Evolutionary conservation across 2,888 invertebrate genomes (phyloP).

Genomic region (Rhingia rostrata): DNA sequence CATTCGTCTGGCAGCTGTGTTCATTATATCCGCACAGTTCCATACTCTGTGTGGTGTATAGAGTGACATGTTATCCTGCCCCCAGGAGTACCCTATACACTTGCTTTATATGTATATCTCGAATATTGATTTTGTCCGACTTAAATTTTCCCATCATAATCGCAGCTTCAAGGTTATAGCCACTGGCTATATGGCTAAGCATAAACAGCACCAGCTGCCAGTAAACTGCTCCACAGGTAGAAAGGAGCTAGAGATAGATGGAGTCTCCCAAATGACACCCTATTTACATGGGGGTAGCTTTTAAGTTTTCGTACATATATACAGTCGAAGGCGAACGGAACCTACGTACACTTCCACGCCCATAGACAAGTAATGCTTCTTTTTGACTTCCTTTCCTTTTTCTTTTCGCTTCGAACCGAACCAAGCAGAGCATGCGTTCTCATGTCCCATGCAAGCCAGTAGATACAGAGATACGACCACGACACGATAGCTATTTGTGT

Average conservation of each 20-base stretch:
- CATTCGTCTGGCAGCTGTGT: constrained; percentile 62
- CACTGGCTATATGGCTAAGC: constrained; percentile 10
- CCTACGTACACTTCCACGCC: constrained; percentile 73
- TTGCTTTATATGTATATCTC: constrained; percentile 40
- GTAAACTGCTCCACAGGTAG: constrained; percentile 67
- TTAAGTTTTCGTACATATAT: neutral
- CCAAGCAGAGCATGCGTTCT: constrained; percentile 69
- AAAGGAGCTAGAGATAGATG: constrained; percentile 66
- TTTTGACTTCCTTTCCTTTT: constrained; percentile 52
- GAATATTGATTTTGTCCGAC: constrained; percentile 70
- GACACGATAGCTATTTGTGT: constrained; percentile 28
- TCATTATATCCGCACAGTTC: constrained; percentile 54
- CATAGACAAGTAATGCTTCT: constrained; percentile 42
- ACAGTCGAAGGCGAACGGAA: constrained; percentile 39
- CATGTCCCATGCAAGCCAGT: constrained; percentile 26
- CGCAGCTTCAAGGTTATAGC: constrained; percentile 65
- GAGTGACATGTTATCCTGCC: constrained; percentile 57
- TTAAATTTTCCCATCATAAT: constrained; percentile 65
- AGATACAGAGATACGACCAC: constrained; percentile 40
- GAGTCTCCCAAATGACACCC: constrained; percentile 55
- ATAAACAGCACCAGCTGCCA: constrained; percentile 44
- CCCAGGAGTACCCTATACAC: neutral
- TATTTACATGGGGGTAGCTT: constrained; percentile 27
- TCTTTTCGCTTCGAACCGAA: constrained; percentile 39
- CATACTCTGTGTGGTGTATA: neutral